Evolutionary conservation across 1,140 invertebrate genomes (phyloP), one percentile per base, ranked within the genome.

Genomic region (Zaprionus tsacasi): DNA sequence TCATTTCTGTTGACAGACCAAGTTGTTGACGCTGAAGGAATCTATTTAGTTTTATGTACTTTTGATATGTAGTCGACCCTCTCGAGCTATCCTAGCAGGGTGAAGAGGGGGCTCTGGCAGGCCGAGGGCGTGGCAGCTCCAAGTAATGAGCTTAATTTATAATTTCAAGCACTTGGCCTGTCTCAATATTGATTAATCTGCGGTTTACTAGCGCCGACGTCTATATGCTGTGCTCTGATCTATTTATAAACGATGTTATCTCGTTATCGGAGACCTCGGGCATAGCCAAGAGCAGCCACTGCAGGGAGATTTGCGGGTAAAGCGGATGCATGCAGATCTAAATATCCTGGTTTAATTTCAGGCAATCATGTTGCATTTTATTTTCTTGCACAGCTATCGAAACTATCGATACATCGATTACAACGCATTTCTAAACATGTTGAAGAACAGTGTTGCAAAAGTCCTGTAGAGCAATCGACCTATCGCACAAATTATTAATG

Each of bases 1-100:
- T 92, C 91, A 92, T 92, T 91, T 92, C 83, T 91, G 91, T 92
- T 92, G 91, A 92, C 91, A 92, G 91, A 91, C 91, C 88, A 91
- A 89, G 87, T 83, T 92, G 91, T 92, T 92, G 83, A 81, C 91
- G 91, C 83, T 78, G 70, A 78, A 89, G 75, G 82, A 78, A 88
- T 89, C 88, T 91, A 91, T 91, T 91, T 88, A 79, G 76, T 83
- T 89, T 89, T 89, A 89, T 89, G 85, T 90, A 68, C 78, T 76
- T 79, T 74, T 81, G 72, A 89, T 89, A 76, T 61, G 70, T 82
- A 30, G 1, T 30, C 6, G 27, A 30, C 27, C 6, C 27, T 30
- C 27, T 21, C 27, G 1, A 1, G 3, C 27, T 4, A 3, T 30
- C 27, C 3, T 30, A 30, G 27, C 27, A 30, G 21, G 21, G 21